These are phyloP conservation scores for Anagyrus pseudococci DNA, from an alignment of 2,888 invertebrate genomes.

Conservation along the genomic window DNA sequence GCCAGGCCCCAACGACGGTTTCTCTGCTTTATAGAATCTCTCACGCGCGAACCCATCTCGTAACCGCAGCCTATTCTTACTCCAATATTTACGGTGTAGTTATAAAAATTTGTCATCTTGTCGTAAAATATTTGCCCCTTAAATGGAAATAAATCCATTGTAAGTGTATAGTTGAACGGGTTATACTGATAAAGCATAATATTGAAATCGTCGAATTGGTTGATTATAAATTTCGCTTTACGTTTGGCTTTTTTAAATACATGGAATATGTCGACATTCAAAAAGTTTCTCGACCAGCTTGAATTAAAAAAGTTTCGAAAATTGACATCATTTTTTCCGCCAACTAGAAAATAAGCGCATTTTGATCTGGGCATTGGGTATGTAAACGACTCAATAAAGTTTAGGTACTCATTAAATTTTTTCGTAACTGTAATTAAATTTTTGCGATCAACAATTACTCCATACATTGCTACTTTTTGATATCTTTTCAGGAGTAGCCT, in stretches of 20 bases:
- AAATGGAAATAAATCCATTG: background rate
- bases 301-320: background rate
- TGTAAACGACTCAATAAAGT: background rate
- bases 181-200: background rate
- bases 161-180: background rate
- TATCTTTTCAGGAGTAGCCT: background rate
- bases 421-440: background rate
- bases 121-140: background rate
- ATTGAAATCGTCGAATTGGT: background rate
- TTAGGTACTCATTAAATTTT: background rate
- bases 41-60: too few species aligned
- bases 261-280: background rate
- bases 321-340: background rate
- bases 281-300: background rate
- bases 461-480: background rate
- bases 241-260: background rate
- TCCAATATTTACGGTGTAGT: too few species aligned
- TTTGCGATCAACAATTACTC: background rate
- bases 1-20: too few species aligned
- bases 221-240: background rate
- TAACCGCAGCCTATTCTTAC: too few species aligned
- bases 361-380: background rate
- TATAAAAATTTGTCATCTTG: background rate
- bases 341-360: background rate
- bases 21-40: too few species aligned